These are phyloP conservation scores for Oscheius sp. DNA, from an alignment of 2,888 invertebrate species.

Conservation along the genomic window DNA sequence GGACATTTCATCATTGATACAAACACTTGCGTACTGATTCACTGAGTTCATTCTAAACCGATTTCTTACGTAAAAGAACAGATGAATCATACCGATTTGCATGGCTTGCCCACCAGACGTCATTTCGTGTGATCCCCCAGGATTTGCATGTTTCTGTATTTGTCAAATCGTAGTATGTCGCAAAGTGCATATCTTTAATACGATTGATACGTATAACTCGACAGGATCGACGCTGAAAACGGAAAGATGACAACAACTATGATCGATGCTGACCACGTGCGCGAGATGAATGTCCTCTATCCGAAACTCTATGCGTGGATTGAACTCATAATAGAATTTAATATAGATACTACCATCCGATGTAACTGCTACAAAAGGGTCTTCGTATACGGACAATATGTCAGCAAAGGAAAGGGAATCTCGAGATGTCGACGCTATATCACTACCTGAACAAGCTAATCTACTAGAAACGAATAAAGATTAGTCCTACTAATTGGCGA, in stretches of 20 bases:
- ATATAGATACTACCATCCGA: conserved; percentile 45
- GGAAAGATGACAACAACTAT: background rate
- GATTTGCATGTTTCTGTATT: conserved; percentile 39
- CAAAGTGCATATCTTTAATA: conserved; percentile 40
- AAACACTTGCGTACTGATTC: conserved; percentile 23
- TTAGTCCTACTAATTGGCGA: conserved; percentile 39
- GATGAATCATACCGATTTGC: conserved; percentile 39
- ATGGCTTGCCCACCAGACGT: conserved; percentile 58
- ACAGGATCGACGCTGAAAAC: conserved; percentile 23
- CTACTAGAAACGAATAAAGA: background rate
- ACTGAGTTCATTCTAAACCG: conserved; percentile 24
- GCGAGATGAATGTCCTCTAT: conserved; percentile 40
- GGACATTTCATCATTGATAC: conserved; percentile 35
- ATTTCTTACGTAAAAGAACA: background rate
- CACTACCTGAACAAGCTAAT: conserved; percentile 37
- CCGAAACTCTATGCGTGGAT: conserved; percentile 44
- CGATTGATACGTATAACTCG: conserved; percentile 20
- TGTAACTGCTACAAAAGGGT: conserved; percentile 50
- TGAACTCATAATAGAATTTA: conserved; percentile 49
- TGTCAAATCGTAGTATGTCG: conserved; percentile 23
- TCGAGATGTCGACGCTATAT: conserved; percentile 48
- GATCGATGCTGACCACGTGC: conserved; percentile 37
- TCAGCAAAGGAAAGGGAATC: conserved; percentile 32
- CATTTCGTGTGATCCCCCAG: conserved; percentile 50
- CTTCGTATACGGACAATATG: conserved; percentile 47